These are phyloP conservation scores for Propsilocerus akamusi DNA, from an alignment of 1,140 invertebrate genomes.

Conservation along the genomic window DNA sequence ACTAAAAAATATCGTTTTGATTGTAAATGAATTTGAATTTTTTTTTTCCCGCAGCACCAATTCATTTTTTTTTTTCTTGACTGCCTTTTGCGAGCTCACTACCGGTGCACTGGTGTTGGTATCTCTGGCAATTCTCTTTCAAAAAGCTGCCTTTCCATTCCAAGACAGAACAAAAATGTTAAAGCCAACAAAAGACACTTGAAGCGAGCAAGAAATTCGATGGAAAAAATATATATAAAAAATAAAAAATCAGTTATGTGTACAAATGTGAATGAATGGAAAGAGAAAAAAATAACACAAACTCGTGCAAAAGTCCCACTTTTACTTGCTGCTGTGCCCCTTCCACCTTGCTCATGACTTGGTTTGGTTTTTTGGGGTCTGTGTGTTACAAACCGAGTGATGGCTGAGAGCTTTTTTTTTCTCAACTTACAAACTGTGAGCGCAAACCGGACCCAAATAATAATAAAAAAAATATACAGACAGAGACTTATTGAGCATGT, in stretches of 20 bases:
- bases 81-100: neutral
- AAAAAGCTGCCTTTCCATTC: neutral
- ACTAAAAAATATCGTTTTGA: constrained; percentile 4
- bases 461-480: too few species aligned
- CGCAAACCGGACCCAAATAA: too few species aligned
- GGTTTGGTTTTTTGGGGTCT: neutral
- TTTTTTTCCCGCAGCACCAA: constrained; percentile 2
- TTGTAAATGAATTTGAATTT: constrained; percentile 3
- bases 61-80: neutral
- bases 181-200: neutral
- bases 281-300: neutral
- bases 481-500: too few species aligned
- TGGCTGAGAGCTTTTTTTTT: too few species aligned
- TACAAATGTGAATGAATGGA: neutral
- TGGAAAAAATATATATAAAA: too few species aligned
- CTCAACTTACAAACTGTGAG: too few species aligned
- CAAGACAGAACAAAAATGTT: neutral
- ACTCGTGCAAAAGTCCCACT: neutral
- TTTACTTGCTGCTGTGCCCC: neutral
- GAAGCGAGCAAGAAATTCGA: neutral
- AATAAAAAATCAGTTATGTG: neutral
- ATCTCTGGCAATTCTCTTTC: too few species aligned
- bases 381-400: neutral
- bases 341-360: neutral
- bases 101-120: neutral